These are phyloP conservation scores for Dicaeum eximium DNA, from an alignment of 2,113 vertebrate genomes.

Conservation along the genomic window DNA sequence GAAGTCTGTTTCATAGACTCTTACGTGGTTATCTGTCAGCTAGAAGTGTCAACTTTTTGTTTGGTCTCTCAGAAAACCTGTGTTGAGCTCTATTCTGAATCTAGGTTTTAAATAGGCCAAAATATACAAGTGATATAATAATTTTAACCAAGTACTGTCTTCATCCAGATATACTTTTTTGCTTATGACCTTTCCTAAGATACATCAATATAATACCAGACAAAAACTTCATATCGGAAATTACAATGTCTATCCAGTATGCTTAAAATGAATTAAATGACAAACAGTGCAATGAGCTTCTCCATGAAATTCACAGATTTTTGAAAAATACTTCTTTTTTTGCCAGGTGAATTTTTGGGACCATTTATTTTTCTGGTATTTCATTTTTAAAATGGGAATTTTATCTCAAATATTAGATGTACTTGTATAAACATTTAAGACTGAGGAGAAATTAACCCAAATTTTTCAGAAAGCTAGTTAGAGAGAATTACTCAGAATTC, in stretches of 20 bases:
- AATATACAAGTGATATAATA: not conserved
- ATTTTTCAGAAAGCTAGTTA: not conserved
- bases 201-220: not conserved
- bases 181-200: not conserved
- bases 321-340: not conserved
- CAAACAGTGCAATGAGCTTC: not conserved
- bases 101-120: not conserved
- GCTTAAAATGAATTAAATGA: not conserved
- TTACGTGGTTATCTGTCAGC: not conserved
- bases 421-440: not conserved
- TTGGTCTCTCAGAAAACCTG: not conserved
- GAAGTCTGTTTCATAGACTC: not conserved
- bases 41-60: not conserved
- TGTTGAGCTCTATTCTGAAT: not conserved
- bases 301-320: not conserved
- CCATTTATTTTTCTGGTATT: not conserved
- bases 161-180: not conserved
- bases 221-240: not conserved
- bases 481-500: conserved; percentile 5
- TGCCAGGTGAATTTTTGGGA: not conserved
- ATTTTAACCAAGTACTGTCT: not conserved
- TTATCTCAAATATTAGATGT: not conserved
- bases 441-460: not conserved
- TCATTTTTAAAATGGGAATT: not conserved
- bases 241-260: not conserved